Base-by-base conservation (phyloP, 1,140 invertebrate species). In the Habropoda laboriosa region DNA sequence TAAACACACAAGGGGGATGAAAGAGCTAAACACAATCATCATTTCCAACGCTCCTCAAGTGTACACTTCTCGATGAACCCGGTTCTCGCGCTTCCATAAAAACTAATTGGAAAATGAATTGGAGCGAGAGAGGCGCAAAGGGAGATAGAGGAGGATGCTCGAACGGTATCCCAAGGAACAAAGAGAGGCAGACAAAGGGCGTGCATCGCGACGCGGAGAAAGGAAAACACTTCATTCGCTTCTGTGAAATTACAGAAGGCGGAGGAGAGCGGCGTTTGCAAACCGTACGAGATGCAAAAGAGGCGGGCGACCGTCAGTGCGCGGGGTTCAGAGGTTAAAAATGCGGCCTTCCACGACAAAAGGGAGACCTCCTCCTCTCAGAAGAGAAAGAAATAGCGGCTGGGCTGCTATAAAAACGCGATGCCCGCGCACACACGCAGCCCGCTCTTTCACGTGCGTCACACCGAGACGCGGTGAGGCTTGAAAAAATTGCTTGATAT, bases 401-500 rank as follows among this genome's bases (percentile, higher is more conserved):
- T 4, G 16, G 40, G 38, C 27, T 24, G 30, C 68, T 75, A 66
- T 67, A 67, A 32, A 24, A 68, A 58, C 53, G 38, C 40, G 45
- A 61, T 49, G n/a, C n/a, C n/a, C n/a, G n/a, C n/a, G n/a, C n/a
- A n/a, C n/a, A n/a, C n/a, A n/a, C n/a, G n/a, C n/a, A n/a, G n/a
- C n/a, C n/a, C n/a, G n/a, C n/a, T n/a, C n/a, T n/a, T n/a, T n/a
- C n/a, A n/a, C n/a, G n/a, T n/a, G n/a, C n/a, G n/a, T n/a, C n/a
- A n/a, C n/a, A n/a, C n/a, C n/a, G n/a, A n/a, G n/a, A n/a, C n/a
- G n/a, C 45, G 60, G 8, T 18, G 38, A 60, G 79, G 58, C 75
- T 74, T 71, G 70, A 73, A 82, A 79, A 64, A 79, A 82, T 84
- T 60, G 63, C 76, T 60, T 66, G 80, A 80, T 84, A 86, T 76